Base-by-base conservation (phyloP, 2,888 invertebrate genomes). In the Drosophila anceps region DNA sequence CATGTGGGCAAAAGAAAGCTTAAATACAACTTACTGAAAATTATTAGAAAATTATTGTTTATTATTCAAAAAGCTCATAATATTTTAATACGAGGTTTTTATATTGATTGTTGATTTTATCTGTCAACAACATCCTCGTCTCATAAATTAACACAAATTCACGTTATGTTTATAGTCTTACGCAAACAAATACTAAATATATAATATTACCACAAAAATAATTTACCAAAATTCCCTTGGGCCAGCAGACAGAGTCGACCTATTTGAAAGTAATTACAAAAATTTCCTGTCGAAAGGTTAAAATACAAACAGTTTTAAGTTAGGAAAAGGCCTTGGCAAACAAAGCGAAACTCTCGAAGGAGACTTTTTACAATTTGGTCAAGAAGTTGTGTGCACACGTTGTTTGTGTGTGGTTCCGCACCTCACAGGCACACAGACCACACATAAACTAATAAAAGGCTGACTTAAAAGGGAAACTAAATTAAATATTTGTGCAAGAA, bases 201-300 rank as follows among this genome's bases (percentile, higher is more conserved):
- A 13, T 6, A 13, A 13, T 2, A 43, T 43, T 24, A 20, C 8
- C 44, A 15, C 13, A 44, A 2, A 29, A 20, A 43, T 33, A 66
- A 66, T 46, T 55, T 60, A 15, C 41, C 35, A 10, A 46, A 61
- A 55, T 54, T 35, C 60, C 60, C 63, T 58, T 35, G 33, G 39
- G 63, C 50, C 31, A 37, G 27, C 12, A 35, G 24, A 12, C 46
- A 60, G 43, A 33, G 29, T 20, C 12, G 57, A 69, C 44, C 62
- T 39, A 81, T 76, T 76, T 74, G 58, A 84, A 87, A 81, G 76
- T 87, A 87, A 85, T 85, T 85, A 87, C 82, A 73, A 81, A 82
- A 76, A 81, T 85, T 70, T 72, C 57, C 60, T 55, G 43, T 31
- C 58, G 65, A 74, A 50, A 69, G 71, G 60, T 54, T 68, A 62